Conservation (phyloP, 2,113 vertebrate species). For the Equus quagga region DNA sequence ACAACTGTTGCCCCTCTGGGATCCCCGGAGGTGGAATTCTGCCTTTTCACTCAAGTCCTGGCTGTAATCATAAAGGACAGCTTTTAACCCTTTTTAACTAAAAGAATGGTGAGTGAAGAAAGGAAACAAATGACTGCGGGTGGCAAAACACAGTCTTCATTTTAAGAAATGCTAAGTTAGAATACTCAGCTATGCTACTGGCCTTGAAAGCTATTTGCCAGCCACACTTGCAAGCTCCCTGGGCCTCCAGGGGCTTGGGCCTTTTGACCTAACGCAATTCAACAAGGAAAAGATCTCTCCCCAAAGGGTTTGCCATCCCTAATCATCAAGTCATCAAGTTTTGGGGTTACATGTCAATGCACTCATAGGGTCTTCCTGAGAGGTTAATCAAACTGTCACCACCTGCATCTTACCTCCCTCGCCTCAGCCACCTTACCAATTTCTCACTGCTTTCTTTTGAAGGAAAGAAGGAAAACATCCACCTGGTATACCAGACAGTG, state of each 20-base stretch:
- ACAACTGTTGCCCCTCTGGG: constrained; percentile 26
- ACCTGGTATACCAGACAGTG: background rate
- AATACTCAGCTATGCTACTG: background rate
- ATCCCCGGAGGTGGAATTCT: constrained; percentile 58
- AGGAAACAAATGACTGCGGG: background rate
- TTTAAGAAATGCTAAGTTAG: background rate
- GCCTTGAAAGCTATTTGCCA: background rate
- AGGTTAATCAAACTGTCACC: background rate
- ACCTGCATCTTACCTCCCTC: background rate
- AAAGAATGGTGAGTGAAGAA: constrained; percentile 53
- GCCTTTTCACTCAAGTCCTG: constrained; percentile 44
- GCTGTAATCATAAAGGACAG: constrained; percentile 59
- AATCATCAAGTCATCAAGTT: background rate
- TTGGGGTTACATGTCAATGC: background rate
- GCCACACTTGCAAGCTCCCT: background rate
- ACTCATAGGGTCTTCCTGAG: background rate
- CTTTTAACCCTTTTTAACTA: constrained; percentile 71
- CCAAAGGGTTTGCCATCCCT: background rate
- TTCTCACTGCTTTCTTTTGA: background rate
- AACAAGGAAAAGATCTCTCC: background rate
- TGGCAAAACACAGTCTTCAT: background rate
- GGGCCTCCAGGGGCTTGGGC: background rate
- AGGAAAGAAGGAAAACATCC: background rate
- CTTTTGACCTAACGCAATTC: background rate
- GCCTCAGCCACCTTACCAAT: background rate